A percentile compares a stretch with the other conserved stretches of the same genome.
Evolutionary conservation across 2,113 vertebrate species (phyloP).

Genomic region (Semicossyphus pulcher): DNA sequence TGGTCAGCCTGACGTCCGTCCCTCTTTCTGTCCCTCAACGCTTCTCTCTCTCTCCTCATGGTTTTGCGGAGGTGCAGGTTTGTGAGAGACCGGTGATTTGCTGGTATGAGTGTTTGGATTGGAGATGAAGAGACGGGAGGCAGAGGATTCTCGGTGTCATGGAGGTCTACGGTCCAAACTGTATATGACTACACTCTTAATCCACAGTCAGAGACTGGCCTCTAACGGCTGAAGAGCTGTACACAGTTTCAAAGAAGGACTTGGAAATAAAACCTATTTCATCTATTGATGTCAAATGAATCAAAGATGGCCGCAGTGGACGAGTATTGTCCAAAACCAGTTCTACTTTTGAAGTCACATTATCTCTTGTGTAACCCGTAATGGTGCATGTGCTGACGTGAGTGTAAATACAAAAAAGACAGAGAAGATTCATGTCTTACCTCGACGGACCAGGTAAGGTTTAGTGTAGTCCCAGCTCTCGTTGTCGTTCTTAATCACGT

Average conservation of each 20-base stretch:
- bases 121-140: conserved; percentile 56
- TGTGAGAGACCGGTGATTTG: conserved; percentile 61
- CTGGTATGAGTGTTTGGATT: conserved; percentile 68
- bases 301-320: conserved; percentile 2
- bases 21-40: conserved; percentile 50
- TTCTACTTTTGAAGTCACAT: conserved; percentile 18
- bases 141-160: conserved; percentile 54
- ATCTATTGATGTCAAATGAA: conserved; percentile 5
- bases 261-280: not conserved
- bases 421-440: conserved; percentile 82
- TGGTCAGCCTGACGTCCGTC: conserved; percentile 74
- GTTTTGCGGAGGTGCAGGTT: conserved; percentile 58
- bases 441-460: conserved; percentile 94
- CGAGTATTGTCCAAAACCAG: conserved; percentile 5
- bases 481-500: conserved; percentile 97
- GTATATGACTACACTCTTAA: conserved; percentile 30
- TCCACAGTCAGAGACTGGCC: conserved; percentile 29
- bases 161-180: conserved; percentile 52
- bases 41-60: conserved; percentile 33
- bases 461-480: conserved; percentile 99
- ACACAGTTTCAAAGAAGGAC: conserved; percentile 8
- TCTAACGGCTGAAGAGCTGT: conserved; percentile 29
- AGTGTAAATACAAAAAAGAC: not conserved
- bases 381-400: not conserved
- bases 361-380: not conserved